Conservation (phyloP, 2,797 vertebrate genomes). For the Apogon talboti region DNA sequence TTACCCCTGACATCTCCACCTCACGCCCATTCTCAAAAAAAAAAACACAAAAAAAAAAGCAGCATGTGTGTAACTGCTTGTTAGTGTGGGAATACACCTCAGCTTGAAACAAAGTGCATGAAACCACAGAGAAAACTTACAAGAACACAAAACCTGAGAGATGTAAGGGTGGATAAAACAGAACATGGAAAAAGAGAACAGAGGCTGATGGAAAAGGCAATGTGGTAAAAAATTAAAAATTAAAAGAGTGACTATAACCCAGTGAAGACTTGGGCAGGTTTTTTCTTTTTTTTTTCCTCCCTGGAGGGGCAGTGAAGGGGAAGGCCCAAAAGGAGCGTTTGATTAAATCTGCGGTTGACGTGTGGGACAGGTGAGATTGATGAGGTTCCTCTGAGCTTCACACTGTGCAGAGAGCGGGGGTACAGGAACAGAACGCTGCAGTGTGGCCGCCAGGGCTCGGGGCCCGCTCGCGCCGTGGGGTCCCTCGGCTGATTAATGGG, state of each 20-base stretch:
- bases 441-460: slow-evolving; percentile 88
- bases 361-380: slow-evolving; percentile 94
- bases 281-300: slow-evolving; percentile 40
- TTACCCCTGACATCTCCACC: slow-evolving; percentile 23
- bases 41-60: not conserved
- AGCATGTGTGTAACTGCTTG: slow-evolving; percentile 38
- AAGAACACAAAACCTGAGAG: slow-evolving; percentile 15
- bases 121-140: slow-evolving; percentile 69
- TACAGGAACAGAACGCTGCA: slow-evolving; percentile 89
- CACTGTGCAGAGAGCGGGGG: slow-evolving; percentile 87
- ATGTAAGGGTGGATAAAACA: slow-evolving; percentile 25
- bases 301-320: slow-evolving; percentile 57
- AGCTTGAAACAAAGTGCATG: slow-evolving; percentile 77
- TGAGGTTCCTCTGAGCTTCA: slow-evolving; percentile 96
- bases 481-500: slow-evolving; percentile 95
- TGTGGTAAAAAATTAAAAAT: slow-evolving; percentile 39
- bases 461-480: slow-evolving; percentile 86
- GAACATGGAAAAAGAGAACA: slow-evolving; percentile 47
- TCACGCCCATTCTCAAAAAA: slow-evolving; percentile 42
- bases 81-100: slow-evolving; percentile 60
- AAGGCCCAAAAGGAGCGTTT: slow-evolving; percentile 84
- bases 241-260: slow-evolving; percentile 46
- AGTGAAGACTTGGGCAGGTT: slow-evolving; percentile 25
- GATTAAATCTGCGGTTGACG: slow-evolving; percentile 93
- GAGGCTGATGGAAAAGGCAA: slow-evolving; percentile 18